Evolutionary conservation across 1,140 invertebrate species (phyloP).

Genomic region (Danaus melanippus): DNA sequence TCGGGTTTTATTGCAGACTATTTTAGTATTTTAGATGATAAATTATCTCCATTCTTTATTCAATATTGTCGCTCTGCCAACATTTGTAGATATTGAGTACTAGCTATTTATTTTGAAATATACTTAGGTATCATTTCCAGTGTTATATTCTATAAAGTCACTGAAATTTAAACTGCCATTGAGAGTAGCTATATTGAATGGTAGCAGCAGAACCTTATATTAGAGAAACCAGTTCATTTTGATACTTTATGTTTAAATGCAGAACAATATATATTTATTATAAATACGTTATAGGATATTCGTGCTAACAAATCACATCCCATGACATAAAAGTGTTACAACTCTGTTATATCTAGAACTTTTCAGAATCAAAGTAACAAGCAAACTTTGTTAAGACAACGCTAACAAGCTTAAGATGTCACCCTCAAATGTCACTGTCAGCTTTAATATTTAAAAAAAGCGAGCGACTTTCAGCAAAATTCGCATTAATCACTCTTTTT

Average conservation of each 20-base stretch:
- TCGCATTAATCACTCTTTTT: conserved; percentile 24
- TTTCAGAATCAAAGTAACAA: too few species aligned
- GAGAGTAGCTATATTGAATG: too few species aligned
- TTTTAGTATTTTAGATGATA: conserved; percentile 39
- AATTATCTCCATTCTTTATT: conserved; percentile 41
- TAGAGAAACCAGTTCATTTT: too few species aligned
- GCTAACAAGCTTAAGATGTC: conserved; percentile 40
- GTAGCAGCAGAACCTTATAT: too few species aligned
- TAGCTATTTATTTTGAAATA: conserved; percentile 13
- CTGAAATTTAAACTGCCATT: too few species aligned
- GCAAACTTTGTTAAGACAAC: conserved; percentile 29
- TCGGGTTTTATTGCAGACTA: conserved; percentile 44
- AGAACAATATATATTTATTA: too few species aligned
- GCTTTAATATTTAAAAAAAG: conserved; percentile 25
- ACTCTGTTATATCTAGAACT: too few species aligned
- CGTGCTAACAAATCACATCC: too few species aligned
- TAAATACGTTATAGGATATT: too few species aligned
- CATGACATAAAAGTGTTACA: too few species aligned
- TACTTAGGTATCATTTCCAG: conserved; percentile 2
- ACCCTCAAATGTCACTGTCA: conserved; percentile 29
- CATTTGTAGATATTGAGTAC: conserved; percentile 20
- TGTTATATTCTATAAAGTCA: too few species aligned
- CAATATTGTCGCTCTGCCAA: conserved; percentile 30
- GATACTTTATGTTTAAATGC: too few species aligned
- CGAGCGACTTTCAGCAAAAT: conserved; percentile 16